Conservation (phyloP, 2,888 invertebrate genomes). For the Megastigmus dorsalis region DNA sequence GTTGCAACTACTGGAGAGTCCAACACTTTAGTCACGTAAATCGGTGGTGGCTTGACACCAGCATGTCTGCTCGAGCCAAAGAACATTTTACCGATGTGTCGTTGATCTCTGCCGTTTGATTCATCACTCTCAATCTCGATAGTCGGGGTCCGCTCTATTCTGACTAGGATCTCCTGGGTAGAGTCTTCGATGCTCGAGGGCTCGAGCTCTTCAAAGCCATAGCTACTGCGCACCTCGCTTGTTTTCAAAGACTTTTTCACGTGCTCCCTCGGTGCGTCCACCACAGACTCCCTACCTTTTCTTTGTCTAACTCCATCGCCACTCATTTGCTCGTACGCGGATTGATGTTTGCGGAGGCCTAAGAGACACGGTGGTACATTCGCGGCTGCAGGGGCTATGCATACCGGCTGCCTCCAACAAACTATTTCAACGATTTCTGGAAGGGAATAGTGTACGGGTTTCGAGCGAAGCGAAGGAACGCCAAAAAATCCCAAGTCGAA, state of each 20-base stretch:
- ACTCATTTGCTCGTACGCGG: background rate
- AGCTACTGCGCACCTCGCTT: background rate
- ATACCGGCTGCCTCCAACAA: constrained; percentile 36
- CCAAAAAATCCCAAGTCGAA: background rate
- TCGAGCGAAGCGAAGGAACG: background rate
- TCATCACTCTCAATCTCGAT: no score
- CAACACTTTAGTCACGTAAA: constrained; percentile 62
- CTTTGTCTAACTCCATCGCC: no score
- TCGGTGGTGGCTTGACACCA: constrained; percentile 22
- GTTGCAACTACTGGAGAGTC: constrained; percentile 67
- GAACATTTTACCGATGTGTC: background rate
- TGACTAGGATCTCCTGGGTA: no score
- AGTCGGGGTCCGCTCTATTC: background rate
- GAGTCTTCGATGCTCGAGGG: background rate
- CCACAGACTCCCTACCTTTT: no score
- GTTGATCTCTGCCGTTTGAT: no score
- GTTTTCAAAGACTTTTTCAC: background rate
- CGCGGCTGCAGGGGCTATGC: background rate
- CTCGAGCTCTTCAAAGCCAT: background rate
- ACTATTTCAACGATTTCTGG: constrained; percentile 14
- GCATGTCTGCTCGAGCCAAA: background rate
- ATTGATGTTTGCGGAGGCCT: background rate
- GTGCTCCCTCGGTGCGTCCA: background rate
- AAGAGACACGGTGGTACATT: background rate
- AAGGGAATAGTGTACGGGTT: background rate